Evolutionary conservation across 2,888 invertebrate species (phyloP).

Genomic region (Diogma glabrata): DNA sequence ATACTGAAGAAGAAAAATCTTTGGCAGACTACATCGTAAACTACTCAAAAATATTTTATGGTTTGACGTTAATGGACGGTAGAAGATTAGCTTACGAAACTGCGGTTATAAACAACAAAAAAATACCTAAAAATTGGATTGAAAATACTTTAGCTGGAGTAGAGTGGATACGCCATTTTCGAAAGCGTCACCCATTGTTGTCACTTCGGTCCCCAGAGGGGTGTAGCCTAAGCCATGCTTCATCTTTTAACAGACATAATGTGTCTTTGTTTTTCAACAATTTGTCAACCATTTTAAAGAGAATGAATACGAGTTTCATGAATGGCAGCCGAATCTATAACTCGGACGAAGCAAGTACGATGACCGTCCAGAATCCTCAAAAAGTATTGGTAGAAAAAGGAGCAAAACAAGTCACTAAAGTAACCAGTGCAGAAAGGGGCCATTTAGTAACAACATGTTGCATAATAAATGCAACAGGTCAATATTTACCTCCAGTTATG

Average conservation of each 20-base stretch:
- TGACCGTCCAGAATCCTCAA: constrained; percentile 26
- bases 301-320: constrained; percentile 17
- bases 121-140: no score
- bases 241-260: no score
- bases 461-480: no score
- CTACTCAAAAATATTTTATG: no score
- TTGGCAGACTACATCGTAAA: not conserved
- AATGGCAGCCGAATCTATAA: constrained; percentile 27
- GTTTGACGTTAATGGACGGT: no score
- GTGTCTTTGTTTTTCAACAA: not conserved
- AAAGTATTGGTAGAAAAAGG: constrained; percentile 27
- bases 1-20: not conserved
- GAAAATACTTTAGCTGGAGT: not conserved
- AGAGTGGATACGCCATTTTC: not conserved
- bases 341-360: constrained; percentile 27
- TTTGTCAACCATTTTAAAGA: constrained; percentile 3
- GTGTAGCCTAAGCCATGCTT: not conserved
- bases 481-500: constrained; percentile 4
- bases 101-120: no score
- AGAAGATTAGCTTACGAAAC: no score
- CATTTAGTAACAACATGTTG: constrained; percentile 22
- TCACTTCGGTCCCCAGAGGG: not conserved
- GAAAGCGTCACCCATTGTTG: not conserved
- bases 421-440: constrained; percentile 25
- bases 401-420: constrained; percentile 21